A percentile compares a stretch with the other conserved stretches of the same genome.
Conservation (phyloP, 2,888 invertebrate species). For the Hymenopus coronatus region DNA sequence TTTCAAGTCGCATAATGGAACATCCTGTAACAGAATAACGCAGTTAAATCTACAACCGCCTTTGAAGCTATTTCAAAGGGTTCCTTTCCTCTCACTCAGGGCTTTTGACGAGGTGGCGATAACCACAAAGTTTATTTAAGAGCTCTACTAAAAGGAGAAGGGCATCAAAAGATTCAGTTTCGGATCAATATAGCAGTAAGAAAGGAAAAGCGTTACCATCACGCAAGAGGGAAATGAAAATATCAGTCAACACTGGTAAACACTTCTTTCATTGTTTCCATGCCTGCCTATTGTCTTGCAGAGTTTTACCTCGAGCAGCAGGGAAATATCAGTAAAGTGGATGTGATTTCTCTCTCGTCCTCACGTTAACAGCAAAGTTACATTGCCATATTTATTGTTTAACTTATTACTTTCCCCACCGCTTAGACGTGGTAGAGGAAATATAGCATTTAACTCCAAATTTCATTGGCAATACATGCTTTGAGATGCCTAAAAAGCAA, state of each 20-base stretch:
- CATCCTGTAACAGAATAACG: not conserved
- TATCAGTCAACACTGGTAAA: not conserved
- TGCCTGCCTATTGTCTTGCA: too few species aligned
- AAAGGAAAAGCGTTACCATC: not conserved
- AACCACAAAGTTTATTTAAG: conserved; percentile 12
- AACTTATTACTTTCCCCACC: too few species aligned
- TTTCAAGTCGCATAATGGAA: not conserved
- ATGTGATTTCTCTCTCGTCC: too few species aligned
- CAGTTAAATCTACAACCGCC: not conserved
- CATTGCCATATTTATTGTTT: too few species aligned
- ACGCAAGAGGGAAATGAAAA: not conserved
- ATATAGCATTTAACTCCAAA: too few species aligned
- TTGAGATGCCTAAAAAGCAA: too few species aligned
- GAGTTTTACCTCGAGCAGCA: too few species aligned
- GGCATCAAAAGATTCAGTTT: conserved; percentile 11
- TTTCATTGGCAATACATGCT: too few species aligned
- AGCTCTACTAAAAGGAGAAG: not conserved
- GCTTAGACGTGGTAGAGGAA: too few species aligned
- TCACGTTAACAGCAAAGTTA: too few species aligned
- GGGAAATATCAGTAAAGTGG: too few species aligned
- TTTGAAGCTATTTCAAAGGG: not conserved
- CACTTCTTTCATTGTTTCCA: not conserved
- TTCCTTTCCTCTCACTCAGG: not conserved
- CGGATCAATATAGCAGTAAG: conserved; percentile 4
- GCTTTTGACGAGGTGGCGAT: conserved; percentile 2